These are phyloP conservation scores for Pantala flavescens DNA, from an alignment of 1,140 invertebrate species.

Conservation along the genomic window DNA sequence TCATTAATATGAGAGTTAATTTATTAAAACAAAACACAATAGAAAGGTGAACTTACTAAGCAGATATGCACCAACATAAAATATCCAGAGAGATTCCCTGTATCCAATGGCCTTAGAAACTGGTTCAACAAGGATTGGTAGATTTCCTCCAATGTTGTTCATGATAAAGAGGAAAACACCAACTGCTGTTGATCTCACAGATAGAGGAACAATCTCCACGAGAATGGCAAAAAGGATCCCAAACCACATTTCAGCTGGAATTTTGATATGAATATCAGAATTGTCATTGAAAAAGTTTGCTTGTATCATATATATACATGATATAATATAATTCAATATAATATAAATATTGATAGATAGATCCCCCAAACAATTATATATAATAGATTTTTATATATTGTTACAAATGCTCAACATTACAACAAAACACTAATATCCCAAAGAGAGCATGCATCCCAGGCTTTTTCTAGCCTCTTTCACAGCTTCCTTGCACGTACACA, in stretches of 20 bases:
- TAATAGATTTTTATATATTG: conserved; percentile 18
- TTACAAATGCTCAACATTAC: too few species aligned
- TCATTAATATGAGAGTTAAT: too few species aligned
- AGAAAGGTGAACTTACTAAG: conserved; percentile 52
- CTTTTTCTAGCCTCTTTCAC: too few species aligned
- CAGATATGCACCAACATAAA: conserved; percentile 74
- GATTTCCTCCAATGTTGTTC: conserved; percentile 87
- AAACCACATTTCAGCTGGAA: conserved; percentile 82
- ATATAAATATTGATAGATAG: conserved; percentile 13
- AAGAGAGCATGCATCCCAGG: too few species aligned
- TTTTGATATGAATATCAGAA: background rate
- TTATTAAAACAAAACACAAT: too few species aligned
- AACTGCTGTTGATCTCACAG: conserved; percentile 68
- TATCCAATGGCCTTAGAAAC: conserved; percentile 69
- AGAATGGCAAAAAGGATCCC: conserved; percentile 81
- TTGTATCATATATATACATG: conserved; percentile 12
- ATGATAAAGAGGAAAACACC: conserved; percentile 81
- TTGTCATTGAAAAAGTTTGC: too few species aligned
- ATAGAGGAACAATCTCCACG: conserved; percentile 73
- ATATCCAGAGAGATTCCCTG: conserved; percentile 69
- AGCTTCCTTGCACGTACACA: too few species aligned
- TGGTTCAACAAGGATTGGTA: conserved; percentile 77
- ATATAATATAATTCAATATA: background rate
- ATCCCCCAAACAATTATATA: conserved; percentile 12
- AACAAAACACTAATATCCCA: too few species aligned